Conservation (phyloP, 37 sponge, comb jelly and placozoan species). For the Aplysina aerophoba region DNA sequence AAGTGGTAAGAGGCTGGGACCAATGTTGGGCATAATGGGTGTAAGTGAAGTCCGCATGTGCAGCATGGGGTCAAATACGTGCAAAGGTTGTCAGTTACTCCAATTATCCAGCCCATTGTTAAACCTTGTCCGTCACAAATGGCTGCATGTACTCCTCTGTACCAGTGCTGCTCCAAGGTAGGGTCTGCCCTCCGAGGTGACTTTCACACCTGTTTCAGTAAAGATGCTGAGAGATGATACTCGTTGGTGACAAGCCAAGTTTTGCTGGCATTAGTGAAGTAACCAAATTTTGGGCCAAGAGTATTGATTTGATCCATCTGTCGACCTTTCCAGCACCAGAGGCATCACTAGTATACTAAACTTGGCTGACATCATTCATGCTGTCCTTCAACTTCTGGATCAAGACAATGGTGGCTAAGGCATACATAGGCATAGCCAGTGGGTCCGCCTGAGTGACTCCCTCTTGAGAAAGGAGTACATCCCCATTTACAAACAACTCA, state of each 20-base stretch:
- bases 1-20: constrained; percentile 32
- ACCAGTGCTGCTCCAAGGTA: constrained; percentile 46
- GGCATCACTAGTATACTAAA: constrained; percentile 28
- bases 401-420: constrained; percentile 24
- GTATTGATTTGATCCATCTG: constrained; percentile 22
- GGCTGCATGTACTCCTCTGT: constrained; percentile 18
- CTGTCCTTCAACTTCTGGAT: constrained; percentile 28
- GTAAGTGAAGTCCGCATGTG: constrained; percentile 28
- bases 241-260: constrained; percentile 39
- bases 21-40: constrained; percentile 34
- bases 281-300: constrained; percentile 50
- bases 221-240: not conserved
- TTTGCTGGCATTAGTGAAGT: constrained; percentile 49
- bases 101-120: constrained; percentile 8
- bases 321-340: constrained; percentile 6
- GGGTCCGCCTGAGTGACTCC: constrained; percentile 35
- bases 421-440: constrained; percentile 57
- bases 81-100: constrained; percentile 30
- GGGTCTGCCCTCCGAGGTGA: constrained; percentile 10
- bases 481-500: constrained; percentile 49
- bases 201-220: not conserved
- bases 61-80: not conserved
- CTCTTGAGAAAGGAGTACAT: constrained; percentile 33
- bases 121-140: constrained; percentile 33
- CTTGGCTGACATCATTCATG: constrained; percentile 31